Conservation (phyloP, 1,140 invertebrate species). For the Cylas formicarius region DNA sequence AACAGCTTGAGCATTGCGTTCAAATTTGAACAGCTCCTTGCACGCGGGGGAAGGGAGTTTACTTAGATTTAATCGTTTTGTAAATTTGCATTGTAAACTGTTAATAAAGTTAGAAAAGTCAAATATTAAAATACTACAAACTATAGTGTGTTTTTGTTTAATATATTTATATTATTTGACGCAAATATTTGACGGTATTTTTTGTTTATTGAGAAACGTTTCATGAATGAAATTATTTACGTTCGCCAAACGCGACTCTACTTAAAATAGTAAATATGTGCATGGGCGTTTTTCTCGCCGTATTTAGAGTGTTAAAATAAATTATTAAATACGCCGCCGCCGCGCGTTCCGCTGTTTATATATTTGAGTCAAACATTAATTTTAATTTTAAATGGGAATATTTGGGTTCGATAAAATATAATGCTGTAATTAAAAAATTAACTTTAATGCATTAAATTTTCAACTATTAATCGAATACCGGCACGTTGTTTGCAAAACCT, state of each 20-base stretch:
- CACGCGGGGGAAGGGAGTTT: conserved; percentile 10
- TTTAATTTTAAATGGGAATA: too few relatives aligned
- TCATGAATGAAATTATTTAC: conserved; percentile 24
- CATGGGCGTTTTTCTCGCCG: conserved; percentile 16
- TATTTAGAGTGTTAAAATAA: conserved; percentile 1
- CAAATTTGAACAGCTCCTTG: conserved; percentile 9
- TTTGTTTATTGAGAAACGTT: conserved; percentile 20
- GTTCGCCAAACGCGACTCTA: conserved; percentile 20
- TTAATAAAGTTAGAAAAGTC: conserved; percentile 27
- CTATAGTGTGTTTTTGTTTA: conserved; percentile 21
- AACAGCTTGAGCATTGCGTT: conserved; percentile 11
- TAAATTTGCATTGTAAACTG: conserved; percentile 33
- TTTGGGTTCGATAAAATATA: too few relatives aligned
- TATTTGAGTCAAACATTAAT: too few relatives aligned
- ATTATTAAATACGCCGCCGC: too few relatives aligned
- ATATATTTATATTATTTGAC: conserved; percentile 26
- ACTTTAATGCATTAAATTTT: too few relatives aligned
- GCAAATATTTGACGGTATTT: conserved; percentile 27
- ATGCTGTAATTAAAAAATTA: too few relatives aligned
- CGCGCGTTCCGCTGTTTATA: too few relatives aligned
- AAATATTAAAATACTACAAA: conserved; percentile 20
- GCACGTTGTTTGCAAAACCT: too few relatives aligned
- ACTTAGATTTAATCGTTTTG: conserved; percentile 31
- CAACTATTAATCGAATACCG: too few relatives aligned
- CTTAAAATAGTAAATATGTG: conserved; percentile 22